Conservation (phyloP, 1,140 invertebrate species). For the Amphibalanus amphitrite region DNA sequence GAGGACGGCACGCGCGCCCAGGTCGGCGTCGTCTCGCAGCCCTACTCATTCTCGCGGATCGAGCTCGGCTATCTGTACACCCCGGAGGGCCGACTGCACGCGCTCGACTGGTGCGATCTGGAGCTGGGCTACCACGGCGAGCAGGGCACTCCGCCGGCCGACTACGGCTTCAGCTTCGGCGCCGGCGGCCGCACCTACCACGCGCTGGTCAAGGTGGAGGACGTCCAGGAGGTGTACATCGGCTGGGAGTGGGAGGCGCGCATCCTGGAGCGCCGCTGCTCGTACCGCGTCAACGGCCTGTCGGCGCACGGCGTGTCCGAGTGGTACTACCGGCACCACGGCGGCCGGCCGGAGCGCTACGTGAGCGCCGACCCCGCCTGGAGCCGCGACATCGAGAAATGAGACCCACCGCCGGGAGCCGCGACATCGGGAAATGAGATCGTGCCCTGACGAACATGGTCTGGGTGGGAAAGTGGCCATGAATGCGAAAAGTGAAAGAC, state of each 20-base stretch:
- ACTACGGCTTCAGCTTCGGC: slow-evolving; percentile 29
- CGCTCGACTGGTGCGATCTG: slow-evolving; percentile 28
- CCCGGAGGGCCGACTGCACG: slow-evolving; percentile 29
- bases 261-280: slow-evolving; percentile 38
- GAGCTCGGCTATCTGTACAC: slow-evolving; percentile 42
- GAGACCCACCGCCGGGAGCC: too few species aligned
- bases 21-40: slow-evolving; percentile 46
- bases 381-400: slow-evolving; percentile 13
- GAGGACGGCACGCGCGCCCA: slow-evolving; percentile 39
- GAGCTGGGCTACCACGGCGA: slow-evolving; percentile 49
- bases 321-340: slow-evolving; percentile 42
- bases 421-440: too few species aligned
- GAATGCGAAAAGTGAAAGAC: too few species aligned
- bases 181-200: slow-evolving; percentile 13
- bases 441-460: too few species aligned
- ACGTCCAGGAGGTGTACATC: slow-evolving; percentile 42
- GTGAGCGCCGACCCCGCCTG: slow-evolving; percentile 31
- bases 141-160: slow-evolving; percentile 37
- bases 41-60: slow-evolving; percentile 38
- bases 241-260: slow-evolving; percentile 45
- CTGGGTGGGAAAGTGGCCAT: too few species aligned
- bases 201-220: slow-evolving; percentile 36
- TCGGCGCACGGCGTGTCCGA: slow-evolving; percentile 46
- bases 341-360: slow-evolving; percentile 26
- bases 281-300: slow-evolving; percentile 35